Conservation (phyloP, 1,140 invertebrate genomes). For the Pentalonia nigronervosa region DNA sequence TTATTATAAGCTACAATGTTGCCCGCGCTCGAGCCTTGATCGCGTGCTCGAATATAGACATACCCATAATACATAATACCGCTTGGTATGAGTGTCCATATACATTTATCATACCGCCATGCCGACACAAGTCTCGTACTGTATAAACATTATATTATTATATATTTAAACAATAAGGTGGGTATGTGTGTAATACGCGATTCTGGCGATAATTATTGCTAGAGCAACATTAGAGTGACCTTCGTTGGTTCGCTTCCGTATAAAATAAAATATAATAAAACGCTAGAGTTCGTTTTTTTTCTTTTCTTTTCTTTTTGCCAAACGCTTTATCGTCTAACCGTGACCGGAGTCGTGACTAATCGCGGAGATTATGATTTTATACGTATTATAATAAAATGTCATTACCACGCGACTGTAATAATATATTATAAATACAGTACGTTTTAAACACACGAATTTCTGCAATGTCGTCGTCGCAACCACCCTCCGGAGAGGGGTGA, state of each 20-base stretch:
- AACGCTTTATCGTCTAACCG: neutral
- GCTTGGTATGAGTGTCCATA: no score
- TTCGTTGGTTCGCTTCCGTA: conserved; percentile 14
- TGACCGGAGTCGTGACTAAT: neutral
- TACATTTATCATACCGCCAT: neutral
- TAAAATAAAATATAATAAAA: neutral
- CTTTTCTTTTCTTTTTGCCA: neutral
- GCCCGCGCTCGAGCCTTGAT: neutral
- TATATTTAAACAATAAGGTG: no score
- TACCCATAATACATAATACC: neutral
- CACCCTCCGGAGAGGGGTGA: neutral
- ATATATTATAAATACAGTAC: neutral
- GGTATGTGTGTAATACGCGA: neutral
- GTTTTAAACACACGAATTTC: neutral
- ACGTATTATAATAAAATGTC: neutral
- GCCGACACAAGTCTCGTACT: neutral
- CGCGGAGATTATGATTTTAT: neutral
- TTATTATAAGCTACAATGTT: neutral
- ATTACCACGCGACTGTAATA: neutral
- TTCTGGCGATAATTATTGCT: conserved; percentile 12
- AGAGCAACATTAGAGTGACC: neutral
- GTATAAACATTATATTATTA: no score
- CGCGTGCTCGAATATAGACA: no score
- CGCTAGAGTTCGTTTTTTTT: neutral
- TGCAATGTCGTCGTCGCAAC: neutral